phyloP scores from a whole-genome alignment of 2,113 vertebrate species.

The Geococcyx californianus region DNA sequence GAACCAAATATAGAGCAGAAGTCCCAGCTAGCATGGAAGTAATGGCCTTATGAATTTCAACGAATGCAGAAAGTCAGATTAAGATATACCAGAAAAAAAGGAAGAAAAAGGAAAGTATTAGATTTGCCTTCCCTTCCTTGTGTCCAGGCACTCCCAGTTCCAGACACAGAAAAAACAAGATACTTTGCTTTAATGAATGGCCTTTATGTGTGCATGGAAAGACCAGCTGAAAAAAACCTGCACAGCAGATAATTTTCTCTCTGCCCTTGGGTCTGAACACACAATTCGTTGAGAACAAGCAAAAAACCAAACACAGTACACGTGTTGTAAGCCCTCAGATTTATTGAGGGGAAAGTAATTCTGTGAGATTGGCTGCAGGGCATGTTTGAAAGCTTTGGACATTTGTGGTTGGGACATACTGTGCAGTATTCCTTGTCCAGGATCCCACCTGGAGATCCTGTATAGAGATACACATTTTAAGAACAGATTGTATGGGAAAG shows the following conservation, averaged over 20 bases:
- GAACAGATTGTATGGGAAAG: not conserved
- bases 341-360: not conserved
- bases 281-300: not conserved
- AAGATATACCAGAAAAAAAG: not conserved
- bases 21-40: not conserved
- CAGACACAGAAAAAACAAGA: not conserved
- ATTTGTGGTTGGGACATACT: not conserved
- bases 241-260: not conserved
- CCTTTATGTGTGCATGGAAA: not conserved
- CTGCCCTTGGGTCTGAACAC: not conserved
- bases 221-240: not conserved
- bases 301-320: not conserved
- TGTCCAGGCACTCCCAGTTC: not conserved
- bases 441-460: not conserved
- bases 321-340: not conserved
- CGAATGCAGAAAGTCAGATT: not conserved
- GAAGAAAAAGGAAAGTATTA: not conserved
- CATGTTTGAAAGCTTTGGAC: not conserved
- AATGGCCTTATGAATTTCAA: not conserved
- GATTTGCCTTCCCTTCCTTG: not conserved
- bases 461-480: not conserved
- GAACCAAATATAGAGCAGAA: not conserved
- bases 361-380: not conserved
- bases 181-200: not conserved
- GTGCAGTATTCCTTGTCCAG: not conserved